Percentiles rank a stretch among this genome's conserved stretches.
These are phyloP conservation scores for Brenthis daphne DNA, from an alignment of 2,888 invertebrate species.

Conservation along the genomic window DNA sequence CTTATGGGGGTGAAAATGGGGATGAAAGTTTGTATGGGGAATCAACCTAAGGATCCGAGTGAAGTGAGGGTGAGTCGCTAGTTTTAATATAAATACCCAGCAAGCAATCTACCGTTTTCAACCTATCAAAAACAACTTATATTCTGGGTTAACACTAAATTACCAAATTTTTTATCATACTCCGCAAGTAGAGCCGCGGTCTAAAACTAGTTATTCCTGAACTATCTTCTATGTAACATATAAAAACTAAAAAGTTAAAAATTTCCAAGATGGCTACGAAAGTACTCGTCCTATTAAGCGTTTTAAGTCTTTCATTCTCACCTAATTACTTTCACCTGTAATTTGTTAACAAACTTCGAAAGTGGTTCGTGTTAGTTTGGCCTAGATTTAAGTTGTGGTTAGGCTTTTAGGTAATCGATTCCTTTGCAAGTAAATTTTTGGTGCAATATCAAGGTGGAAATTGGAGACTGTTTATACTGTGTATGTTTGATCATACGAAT, in stretches of 20 bases:
- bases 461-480: background rate
- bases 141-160: too few relatives aligned
- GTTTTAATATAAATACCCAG: too few relatives aligned
- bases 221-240: background rate
- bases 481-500: too few relatives aligned
- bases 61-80: too few relatives aligned
- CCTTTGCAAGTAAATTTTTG: conserved; percentile 2
- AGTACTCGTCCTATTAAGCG: background rate
- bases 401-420: conserved; percentile 15
- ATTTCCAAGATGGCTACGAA: background rate
- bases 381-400: conserved; percentile 27
- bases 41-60: too few relatives aligned
- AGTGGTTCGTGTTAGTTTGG: conserved; percentile 29
- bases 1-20: too few relatives aligned
- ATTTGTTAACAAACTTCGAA: conserved; percentile 32
- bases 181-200: too few relatives aligned
- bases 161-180: too few relatives aligned
- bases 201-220: too few relatives aligned
- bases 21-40: too few relatives aligned
- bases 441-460: background rate
- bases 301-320: conserved; percentile 16
- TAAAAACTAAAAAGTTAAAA: background rate
- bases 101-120: too few relatives aligned
- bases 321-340: conserved; percentile 19
- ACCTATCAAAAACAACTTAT: too few relatives aligned